Conservation (phyloP, 2,888 invertebrate species). For the Chouioia cunea region DNA sequence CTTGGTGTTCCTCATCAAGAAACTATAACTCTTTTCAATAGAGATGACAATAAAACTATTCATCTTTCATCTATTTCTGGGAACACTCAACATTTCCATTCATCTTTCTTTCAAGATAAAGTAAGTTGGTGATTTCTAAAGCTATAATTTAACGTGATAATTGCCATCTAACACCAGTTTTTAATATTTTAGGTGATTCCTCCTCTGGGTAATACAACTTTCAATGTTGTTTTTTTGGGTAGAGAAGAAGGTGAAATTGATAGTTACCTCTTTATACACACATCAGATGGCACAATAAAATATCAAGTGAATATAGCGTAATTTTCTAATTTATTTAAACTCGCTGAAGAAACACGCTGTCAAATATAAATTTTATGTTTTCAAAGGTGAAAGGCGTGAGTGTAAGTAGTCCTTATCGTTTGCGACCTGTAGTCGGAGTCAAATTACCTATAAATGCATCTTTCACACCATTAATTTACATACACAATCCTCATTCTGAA, state of each 20-base stretch:
- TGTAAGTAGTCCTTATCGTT: constrained; percentile 89
- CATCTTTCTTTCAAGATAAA: constrained; percentile 96
- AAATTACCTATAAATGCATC: constrained; percentile 93
- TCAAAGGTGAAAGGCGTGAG: constrained; percentile 85
- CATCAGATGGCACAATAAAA: constrained; percentile 91
- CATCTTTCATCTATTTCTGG: constrained; percentile 95
- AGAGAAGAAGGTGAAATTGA: constrained; percentile 89
- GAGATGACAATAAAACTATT: constrained; percentile 86
- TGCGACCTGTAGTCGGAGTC: constrained; percentile 91
- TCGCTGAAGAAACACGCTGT: not conserved
- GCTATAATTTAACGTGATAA: not conserved
- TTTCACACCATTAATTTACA: constrained; percentile 87
- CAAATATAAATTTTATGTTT: constrained; percentile 19
- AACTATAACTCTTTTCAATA: constrained; percentile 89
- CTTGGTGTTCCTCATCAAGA: constrained; percentile 90
- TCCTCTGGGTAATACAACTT: constrained; percentile 92
- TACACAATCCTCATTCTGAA: constrained; percentile 94
- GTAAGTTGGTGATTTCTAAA: constrained; percentile 70
- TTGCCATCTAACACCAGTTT: constrained; percentile 4
- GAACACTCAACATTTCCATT: constrained; percentile 94
- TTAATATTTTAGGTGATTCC: constrained; percentile 79
- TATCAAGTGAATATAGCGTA: constrained; percentile 76
- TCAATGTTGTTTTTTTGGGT: constrained; percentile 96
- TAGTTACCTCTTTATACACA: constrained; percentile 92
- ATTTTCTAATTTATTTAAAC: constrained; percentile 11